Conservation (phyloP, 2,797 vertebrate genomes). For the Anisognathus igniventris region DNA sequence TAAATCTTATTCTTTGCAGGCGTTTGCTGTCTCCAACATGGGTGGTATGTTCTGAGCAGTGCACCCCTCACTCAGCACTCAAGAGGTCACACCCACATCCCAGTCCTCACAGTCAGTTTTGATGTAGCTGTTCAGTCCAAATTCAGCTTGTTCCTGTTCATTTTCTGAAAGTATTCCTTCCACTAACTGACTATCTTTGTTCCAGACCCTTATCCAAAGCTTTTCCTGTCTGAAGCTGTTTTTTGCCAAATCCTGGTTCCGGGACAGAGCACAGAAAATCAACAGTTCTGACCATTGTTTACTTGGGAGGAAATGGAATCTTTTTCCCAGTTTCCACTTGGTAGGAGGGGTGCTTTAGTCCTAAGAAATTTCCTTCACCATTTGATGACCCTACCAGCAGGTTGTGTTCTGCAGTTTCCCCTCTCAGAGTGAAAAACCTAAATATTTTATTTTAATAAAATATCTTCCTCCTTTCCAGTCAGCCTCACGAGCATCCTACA, state of each 20-base stretch:
- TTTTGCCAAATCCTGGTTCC: background rate
- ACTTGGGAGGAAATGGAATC: background rate
- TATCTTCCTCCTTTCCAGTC: background rate
- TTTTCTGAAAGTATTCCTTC: background rate
- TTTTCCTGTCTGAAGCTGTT: background rate
- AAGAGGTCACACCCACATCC: fast-evolving
- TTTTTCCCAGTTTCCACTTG: background rate
- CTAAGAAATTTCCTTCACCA: background rate
- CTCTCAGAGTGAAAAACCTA: background rate
- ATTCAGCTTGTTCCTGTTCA: background rate
- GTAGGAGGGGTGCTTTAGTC: background rate
- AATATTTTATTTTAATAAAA: background rate
- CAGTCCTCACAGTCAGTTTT: background rate
- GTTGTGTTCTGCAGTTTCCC: background rate
- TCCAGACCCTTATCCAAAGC: background rate
- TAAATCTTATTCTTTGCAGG: background rate
- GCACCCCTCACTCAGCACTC: background rate
- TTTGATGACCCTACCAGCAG: background rate
- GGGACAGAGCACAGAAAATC: background rate
- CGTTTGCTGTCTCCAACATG: fast-evolving
- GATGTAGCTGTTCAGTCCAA: background rate
- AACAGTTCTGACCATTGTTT: background rate
- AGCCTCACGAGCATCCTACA: background rate
- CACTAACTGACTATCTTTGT: background rate
- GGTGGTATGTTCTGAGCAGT: background rate